phyloP scores from a whole-genome alignment of 2,888 invertebrate species.

The Allygus modestus region DNA sequence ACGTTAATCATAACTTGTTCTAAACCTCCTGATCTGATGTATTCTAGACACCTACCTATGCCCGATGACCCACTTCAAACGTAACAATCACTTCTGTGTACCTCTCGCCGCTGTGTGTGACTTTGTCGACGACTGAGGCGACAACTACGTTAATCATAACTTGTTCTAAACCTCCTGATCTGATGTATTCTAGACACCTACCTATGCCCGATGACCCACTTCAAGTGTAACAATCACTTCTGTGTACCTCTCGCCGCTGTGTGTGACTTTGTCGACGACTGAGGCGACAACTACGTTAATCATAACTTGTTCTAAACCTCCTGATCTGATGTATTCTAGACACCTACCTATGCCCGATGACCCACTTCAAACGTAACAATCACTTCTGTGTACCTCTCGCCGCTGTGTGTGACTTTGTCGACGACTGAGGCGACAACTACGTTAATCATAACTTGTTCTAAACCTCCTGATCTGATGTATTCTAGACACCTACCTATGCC shows the following conservation, averaged over 20 bases:
- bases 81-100: slow-evolving; percentile 75
- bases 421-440: slow-evolving; percentile 70
- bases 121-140: no score
- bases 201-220: slow-evolving; percentile 74
- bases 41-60: slow-evolving; percentile 74
- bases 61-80: slow-evolving; percentile 74
- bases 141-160: no score
- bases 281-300: no score
- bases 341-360: slow-evolving; percentile 74
- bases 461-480: slow-evolving; percentile 72
- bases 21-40: no score
- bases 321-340: slow-evolving; percentile 74
- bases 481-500: slow-evolving; percentile 74
- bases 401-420: slow-evolving; percentile 69
- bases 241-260: slow-evolving; percentile 72
- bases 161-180: no score
- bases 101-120: slow-evolving; percentile 68
- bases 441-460: slow-evolving; percentile 50
- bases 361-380: no score
- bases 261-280: slow-evolving; percentile 70
- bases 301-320: no score
- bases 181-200: slow-evolving; percentile 74
- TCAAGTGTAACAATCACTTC: no score
- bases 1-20: no score
- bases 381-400: slow-evolving; percentile 73